Conservation (phyloP, 2,797 vertebrate species). For the Spea hammondii region DNA sequence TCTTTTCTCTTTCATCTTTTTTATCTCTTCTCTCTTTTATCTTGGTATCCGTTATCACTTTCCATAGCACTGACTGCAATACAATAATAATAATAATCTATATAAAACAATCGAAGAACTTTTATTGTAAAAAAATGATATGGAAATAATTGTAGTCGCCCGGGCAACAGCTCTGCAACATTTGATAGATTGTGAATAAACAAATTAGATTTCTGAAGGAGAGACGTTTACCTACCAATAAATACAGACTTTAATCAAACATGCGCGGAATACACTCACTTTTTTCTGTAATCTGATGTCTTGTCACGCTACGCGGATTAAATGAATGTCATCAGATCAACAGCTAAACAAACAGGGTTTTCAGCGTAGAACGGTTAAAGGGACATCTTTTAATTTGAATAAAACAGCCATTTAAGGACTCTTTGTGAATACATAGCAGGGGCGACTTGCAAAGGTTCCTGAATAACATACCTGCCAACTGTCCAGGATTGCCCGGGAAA, state of each 20-base stretch:
- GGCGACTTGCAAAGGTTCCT: not conserved
- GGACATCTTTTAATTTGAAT: constrained; percentile 9
- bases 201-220: constrained; percentile 2
- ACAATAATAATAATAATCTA: no score
- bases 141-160: no score
- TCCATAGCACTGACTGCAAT: no score
- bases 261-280: not conserved
- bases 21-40: no score
- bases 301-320: not conserved
- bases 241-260: constrained; percentile 5
- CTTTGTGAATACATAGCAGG: constrained; percentile 3
- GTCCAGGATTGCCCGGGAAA: no score
- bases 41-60: no score
- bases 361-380: not conserved
- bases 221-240: not conserved
- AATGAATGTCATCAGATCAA: constrained; percentile 14
- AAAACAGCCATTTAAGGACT: constrained; percentile 8
- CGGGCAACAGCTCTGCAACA: not conserved
- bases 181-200: not conserved
- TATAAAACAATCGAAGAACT: no score
- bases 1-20: no score
- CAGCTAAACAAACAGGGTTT: not conserved
- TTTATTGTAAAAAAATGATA: no score
- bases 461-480: no score
- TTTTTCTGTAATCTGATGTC: constrained; percentile 12